Conservation (phyloP, 1,140 invertebrate genomes). For the Aphelenchoides fujianensis region DNA sequence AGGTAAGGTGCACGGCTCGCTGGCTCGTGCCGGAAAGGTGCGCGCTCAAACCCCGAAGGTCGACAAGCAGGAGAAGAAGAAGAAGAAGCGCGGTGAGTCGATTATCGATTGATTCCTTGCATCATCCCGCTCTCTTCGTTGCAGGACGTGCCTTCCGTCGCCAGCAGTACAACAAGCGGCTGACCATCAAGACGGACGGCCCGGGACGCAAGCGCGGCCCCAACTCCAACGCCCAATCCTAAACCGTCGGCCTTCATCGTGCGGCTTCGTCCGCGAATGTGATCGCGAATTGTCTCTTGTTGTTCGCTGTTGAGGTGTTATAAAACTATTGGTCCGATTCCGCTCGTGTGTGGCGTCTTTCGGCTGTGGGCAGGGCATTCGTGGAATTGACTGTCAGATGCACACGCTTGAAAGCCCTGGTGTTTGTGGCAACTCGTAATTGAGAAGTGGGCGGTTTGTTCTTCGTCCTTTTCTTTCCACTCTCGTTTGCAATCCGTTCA, state of each 20-base stretch:
- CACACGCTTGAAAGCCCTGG: too few species aligned
- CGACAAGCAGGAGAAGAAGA: constrained; percentile 98
- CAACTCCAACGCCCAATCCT: constrained; percentile 77
- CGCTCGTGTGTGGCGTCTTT: too few species aligned
- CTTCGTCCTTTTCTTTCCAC: too few species aligned
- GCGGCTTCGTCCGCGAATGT: too few species aligned
- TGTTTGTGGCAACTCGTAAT: too few species aligned
- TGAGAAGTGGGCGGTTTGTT: too few species aligned
- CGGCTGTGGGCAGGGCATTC: too few species aligned
- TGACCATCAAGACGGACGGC: constrained; percentile 87
- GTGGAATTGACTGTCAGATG: too few species aligned
- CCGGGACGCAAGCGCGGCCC: constrained; percentile 93
- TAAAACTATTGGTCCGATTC: too few species aligned
- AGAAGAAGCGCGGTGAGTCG: constrained; percentile 83
- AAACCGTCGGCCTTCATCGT: too few species aligned
- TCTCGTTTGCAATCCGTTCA: too few species aligned
- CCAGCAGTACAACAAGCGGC: constrained; percentile 91
- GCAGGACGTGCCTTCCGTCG: constrained; percentile 85
- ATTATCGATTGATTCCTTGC: constrained; percentile 26
- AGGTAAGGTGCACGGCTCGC: constrained; percentile 92
- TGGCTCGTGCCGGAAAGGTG: constrained; percentile 99
- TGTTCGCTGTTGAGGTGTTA: too few species aligned
- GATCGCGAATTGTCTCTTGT: background rate
- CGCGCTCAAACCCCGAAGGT: constrained; percentile 98
- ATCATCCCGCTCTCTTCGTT: constrained; percentile 21